Base-by-base conservation (phyloP, 2,888 invertebrate species). In the Agelastica alni region DNA sequence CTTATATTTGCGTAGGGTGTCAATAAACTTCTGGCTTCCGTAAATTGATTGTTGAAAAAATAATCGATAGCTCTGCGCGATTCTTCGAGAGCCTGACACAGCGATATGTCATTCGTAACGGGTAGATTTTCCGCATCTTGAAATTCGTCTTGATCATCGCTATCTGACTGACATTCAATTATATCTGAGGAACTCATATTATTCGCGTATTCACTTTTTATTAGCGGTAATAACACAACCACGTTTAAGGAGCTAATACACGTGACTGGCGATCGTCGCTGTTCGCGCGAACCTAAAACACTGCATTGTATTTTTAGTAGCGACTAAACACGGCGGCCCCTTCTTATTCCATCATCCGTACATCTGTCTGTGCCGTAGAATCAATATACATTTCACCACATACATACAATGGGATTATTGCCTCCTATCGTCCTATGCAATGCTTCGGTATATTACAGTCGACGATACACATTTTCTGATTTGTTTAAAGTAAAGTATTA, bases 41-140 rank as follows among this genome's bases (percentile, higher is more conserved):
- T 81, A 64, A 96, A 91, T 71, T 90, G 87, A 75, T 97, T 97
- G 75, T 94, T 94, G 75, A 97, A 93, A 75, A 96, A 97, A 66
- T 87, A 86, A 70, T 88, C 83, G n/a, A 96, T 85, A 0, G 94
- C 93, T 45, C 81, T 75, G 70, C 87, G 87, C 9, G 90, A 87
- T 68, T 95, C 93, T 46, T 82, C 81, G 60, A 95, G 82, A 1
- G 92, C 85, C 20, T 83, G 80, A 30, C 84, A 80, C 62, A 93
- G 73, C 58, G 86, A 84, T 82, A 86, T 84, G 13, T 78, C 76
- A 18, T 34, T 32, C 6, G 45, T 12, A 14, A 54, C 28, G 7
- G 56, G 56, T n/a, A 45, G 22, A 22, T 57, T 56, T 53, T 52
- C 52, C 1, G 59, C 59, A 51, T 59, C 59, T 37, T 56, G 53